phyloP scores from a whole-genome alignment of 2,113 vertebrate species.

The Lethenteron camtschaticum region DNA sequence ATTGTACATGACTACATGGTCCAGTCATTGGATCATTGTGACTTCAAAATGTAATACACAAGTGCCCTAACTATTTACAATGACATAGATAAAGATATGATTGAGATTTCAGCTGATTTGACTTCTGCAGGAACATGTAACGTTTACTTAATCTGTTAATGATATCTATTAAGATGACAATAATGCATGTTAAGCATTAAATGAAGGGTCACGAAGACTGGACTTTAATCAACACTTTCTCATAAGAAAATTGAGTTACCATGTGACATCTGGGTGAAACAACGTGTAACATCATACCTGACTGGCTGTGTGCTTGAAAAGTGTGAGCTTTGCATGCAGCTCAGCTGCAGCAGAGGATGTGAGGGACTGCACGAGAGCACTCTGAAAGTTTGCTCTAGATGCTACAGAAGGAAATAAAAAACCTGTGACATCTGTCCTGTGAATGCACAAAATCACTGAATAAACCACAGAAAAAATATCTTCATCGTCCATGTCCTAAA shows the following conservation, averaged over 20 bases:
- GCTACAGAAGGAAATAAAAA: neutral
- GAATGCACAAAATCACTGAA: neutral
- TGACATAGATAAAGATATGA: no score
- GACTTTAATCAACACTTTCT: neutral
- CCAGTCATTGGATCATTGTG: no score
- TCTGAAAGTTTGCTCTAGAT: neutral
- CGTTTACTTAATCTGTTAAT: neutral
- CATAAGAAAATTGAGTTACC: no score
- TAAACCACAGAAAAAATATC: neutral
- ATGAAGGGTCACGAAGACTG: neutral
- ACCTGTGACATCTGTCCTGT: slow-evolving; percentile 15
- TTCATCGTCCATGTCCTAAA: neutral
- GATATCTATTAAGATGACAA: neutral
- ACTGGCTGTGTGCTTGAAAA: slow-evolving; percentile 32
- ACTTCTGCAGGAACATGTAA: no score
- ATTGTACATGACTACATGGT: no score
- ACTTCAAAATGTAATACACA: no score
- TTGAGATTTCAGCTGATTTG: no score
- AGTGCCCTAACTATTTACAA: no score
- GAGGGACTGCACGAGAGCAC: neutral
- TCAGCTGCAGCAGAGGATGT: slow-evolving; percentile 11
- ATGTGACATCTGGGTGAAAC: no score
- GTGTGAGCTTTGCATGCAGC: slow-evolving; percentile 25
- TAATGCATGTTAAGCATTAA: neutral
- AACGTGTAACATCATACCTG: slow-evolving; percentile 22